These are phyloP conservation scores for Tenthredo mesomela DNA, from an alignment of 2,888 invertebrate genomes.

Conservation along the genomic window DNA sequence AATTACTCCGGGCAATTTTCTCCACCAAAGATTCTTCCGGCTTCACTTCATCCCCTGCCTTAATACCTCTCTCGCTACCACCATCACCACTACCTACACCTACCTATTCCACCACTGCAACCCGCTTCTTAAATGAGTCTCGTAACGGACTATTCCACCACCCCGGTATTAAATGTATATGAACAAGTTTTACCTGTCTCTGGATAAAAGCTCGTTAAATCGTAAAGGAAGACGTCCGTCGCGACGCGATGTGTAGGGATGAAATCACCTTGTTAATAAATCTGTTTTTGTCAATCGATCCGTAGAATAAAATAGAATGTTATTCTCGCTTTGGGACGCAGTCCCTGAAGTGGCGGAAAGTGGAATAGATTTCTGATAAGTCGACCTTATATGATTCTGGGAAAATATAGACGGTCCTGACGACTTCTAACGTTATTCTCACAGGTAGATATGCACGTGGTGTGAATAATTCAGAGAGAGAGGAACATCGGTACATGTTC, in stretches of 20 bases:
- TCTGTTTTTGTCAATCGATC: neutral
- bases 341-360: neutral
- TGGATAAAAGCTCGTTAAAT: conserved; percentile 11
- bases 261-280: conserved; percentile 24
- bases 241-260: neutral
- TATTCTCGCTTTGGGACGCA: neutral
- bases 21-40: conserved; percentile 50
- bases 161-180: neutral
- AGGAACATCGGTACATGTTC: neutral
- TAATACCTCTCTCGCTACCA: conserved; percentile 13
- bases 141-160: conserved; percentile 1
- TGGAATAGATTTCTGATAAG: neutral
- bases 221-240: neutral
- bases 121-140: conserved; percentile 33
- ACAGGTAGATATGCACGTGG: neutral
- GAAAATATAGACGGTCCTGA: neutral
- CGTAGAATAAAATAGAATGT: neutral
- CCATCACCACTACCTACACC: neutral
- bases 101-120: neutral
- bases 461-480: neutral
- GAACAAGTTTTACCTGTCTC: neutral
- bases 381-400: neutral
- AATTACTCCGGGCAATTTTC: conserved; percentile 51
- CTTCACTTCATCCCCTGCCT: conserved; percentile 36
- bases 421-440: neutral